Percentiles rank a stretch among this genome's conserved stretches.
phyloP scores from a whole-genome alignment of 2,797 vertebrate species.

The Neosilurus hyrtlii region DNA sequence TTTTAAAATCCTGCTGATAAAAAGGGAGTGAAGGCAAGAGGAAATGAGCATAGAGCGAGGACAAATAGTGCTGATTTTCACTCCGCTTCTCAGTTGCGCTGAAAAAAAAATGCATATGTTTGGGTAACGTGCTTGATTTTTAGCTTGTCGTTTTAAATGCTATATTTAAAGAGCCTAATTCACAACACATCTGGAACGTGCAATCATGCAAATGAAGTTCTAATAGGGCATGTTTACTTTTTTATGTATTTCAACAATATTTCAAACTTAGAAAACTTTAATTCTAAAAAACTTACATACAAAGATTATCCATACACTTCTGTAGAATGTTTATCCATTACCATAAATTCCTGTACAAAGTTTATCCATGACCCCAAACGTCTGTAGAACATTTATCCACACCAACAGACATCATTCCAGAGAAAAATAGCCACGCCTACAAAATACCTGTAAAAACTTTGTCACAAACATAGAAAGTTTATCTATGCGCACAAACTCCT shows the following conservation, averaged over 20 bases:
- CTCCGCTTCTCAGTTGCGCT: constrained; percentile 59
- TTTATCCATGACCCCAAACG: too few species aligned
- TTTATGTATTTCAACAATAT: not conserved
- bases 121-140: constrained; percentile 33
- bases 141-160: constrained; percentile 59
- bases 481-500: too few species aligned
- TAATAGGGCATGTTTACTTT: not conserved
- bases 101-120: constrained; percentile 24
- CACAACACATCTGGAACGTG: constrained; percentile 58
- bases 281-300: too few species aligned
- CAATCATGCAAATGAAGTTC: constrained; percentile 41
- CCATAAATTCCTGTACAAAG: too few species aligned
- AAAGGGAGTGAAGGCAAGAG: constrained; percentile 34
- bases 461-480: too few species aligned
- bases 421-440: too few species aligned
- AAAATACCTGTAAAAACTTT: too few species aligned
- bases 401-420: too few species aligned
- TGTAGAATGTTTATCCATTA: too few species aligned
- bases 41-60: constrained; percentile 52
- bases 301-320: too few species aligned
- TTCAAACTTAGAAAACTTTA: not conserved
- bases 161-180: constrained; percentile 60
- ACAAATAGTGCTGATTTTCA: constrained; percentile 62
- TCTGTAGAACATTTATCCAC: too few species aligned
- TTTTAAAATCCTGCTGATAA: constrained; percentile 43